Base-by-base conservation (phyloP, 2,888 invertebrate species). In the Spodoptera littoralis region DNA sequence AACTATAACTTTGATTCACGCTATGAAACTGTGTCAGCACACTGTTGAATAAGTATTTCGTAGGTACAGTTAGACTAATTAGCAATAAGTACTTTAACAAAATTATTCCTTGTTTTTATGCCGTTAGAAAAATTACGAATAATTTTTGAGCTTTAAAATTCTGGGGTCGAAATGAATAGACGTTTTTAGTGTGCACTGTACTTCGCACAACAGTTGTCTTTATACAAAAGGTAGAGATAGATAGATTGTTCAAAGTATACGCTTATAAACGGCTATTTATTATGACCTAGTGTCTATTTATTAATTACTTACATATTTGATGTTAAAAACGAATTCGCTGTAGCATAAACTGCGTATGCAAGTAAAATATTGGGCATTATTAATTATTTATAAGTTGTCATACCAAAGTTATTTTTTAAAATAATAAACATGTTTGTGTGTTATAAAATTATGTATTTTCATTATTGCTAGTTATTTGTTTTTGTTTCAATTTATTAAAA, bases 1-100 rank as follows among this genome's bases (percentile, higher is more conserved):
- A 55, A 60, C 50, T 61, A 27, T 52, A 59, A 61, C 50, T 44
- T 59, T 60, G 22, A 71, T 58, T 73, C 79, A 78, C 79, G 66
- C 76, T 79, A 69, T 71, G 9, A 76, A 77, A 65, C 63, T 77
- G 62, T 65, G 65, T 65, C 55, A 41, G 76, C 76, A 79, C 76
- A 46, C 62, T 65, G 42, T 71, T 42, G 52, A 49, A 9, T 61
- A 54, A 58, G 45, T 57, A 59, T 47, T 65, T 50, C 3, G 3
- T 71, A 71, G 70, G 42, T 69, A 58, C 22, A 56, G 53, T 50
- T 74, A 51, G 45, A 27, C 1, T 69, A 53, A 56, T 47, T 60
- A 57, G 18, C 0, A 56, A 41, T 60, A 70, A 68, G 41, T 43
- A 50, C 0, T 27, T 54, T 22, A 9, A 54, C 57, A 36, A 48